Evolutionary conservation across 2,888 invertebrate species (phyloP).

Genomic region (Acleris literana): DNA sequence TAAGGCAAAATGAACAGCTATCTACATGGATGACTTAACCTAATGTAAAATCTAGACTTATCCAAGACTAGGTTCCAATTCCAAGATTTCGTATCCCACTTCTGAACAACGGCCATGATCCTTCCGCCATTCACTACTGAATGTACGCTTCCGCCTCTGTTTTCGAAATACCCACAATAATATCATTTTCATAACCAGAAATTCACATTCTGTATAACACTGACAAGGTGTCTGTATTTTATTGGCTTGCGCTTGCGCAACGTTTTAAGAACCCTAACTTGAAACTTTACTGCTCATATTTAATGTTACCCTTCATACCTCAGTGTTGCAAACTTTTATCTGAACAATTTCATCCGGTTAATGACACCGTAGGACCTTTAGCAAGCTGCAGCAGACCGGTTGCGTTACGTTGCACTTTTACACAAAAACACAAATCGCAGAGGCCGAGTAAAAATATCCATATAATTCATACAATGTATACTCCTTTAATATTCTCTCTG

Average conservation of each 20-base stretch:
- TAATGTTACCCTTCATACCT: slow-evolving; percentile 8
- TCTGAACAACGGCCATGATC: too few species aligned
- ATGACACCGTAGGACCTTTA: slow-evolving; percentile 14
- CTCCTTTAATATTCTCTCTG: not conserved
- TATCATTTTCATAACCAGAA: too few species aligned
- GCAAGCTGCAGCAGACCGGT: slow-evolving; percentile 33
- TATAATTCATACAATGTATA: slow-evolving; percentile 1
- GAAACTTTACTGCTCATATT: slow-evolving; percentile 15
- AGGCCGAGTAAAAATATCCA: slow-evolving; percentile 12
- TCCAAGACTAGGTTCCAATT: too few species aligned
- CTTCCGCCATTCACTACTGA: too few species aligned
- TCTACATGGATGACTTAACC: too few species aligned
- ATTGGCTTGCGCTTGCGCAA: slow-evolving; percentile 1
- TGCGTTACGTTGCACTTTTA: slow-evolving; percentile 33
- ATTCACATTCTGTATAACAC: too few species aligned
- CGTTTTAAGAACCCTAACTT: not conserved
- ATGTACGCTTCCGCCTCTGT: too few species aligned
- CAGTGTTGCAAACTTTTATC: slow-evolving; percentile 6
- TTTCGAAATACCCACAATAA: too few species aligned
- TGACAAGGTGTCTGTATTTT: not conserved
- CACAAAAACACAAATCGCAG: slow-evolving; percentile 38
- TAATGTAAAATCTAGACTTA: too few species aligned
- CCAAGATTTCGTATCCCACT: too few species aligned
- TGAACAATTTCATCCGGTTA: slow-evolving; percentile 12
- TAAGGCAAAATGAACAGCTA: too few species aligned